These are phyloP conservation scores for Hydractinia symbiolongicarpus DNA, from an alignment of 30 jellyfish, hydroid and myxozoan genomes.

Conservation along the genomic window DNA sequence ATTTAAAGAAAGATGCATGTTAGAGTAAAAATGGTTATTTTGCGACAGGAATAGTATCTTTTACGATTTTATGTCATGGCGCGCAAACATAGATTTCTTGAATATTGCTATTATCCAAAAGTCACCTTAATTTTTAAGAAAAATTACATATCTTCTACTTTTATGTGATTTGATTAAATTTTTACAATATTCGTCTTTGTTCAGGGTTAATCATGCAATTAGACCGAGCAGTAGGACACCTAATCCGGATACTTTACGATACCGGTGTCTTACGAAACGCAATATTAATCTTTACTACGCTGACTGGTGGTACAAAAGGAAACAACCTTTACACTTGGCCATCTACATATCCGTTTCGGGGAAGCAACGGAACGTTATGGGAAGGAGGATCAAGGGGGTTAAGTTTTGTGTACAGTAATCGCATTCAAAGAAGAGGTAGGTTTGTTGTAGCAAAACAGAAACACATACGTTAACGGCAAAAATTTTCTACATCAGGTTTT, in stretches of 20 bases:
- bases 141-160: background rate
- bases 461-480: too few species aligned
- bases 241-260: slow-evolving; percentile 78
- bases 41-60: background rate
- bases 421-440: slow-evolving; percentile 79
- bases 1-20: background rate
- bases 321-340: slow-evolving; percentile 84
- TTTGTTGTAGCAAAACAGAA: background rate
- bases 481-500: too few species aligned
- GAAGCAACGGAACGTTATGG: slow-evolving; percentile 97
- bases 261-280: slow-evolving; percentile 93
- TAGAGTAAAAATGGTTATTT: background rate
- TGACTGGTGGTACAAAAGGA: slow-evolving; percentile 88
- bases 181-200: background rate
- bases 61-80: background rate
- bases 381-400: slow-evolving; percentile 98
- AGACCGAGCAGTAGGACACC: slow-evolving; percentile 96
- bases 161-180: background rate
- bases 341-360: slow-evolving; percentile 90
- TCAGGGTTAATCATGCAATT: slow-evolving; percentile 92
- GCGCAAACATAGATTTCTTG: background rate
- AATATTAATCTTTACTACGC: slow-evolving; percentile 78
- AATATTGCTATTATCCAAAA: background rate
- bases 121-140: background rate
- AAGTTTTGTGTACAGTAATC: slow-evolving; percentile 91